Conservation (phyloP, 2,888 invertebrate species). For the Xylota segnis region DNA sequence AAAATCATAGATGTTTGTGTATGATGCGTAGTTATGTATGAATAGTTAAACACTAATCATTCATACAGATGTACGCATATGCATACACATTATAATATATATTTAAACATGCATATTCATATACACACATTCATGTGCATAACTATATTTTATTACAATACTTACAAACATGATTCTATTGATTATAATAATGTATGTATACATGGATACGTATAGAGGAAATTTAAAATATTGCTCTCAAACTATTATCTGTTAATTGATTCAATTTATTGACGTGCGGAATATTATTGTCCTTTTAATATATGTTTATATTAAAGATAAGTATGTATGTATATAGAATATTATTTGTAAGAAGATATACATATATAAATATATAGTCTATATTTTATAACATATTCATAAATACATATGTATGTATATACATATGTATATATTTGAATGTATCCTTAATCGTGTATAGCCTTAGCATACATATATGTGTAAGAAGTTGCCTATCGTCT, state of each 20-base stretch:
- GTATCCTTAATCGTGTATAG: constrained; percentile 26
- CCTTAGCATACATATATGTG: constrained; percentile 16
- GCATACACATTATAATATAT: background rate
- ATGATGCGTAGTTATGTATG: constrained; percentile 13
- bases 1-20: constrained; percentile 27
- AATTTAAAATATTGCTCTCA: constrained; percentile 61
- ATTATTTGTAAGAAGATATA: constrained; percentile 36
- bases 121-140: constrained; percentile 24
- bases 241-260: constrained; percentile 49
- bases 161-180: constrained; percentile 13
- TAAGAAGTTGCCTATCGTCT: constrained; percentile 2
- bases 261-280: constrained; percentile 48
- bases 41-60: background rate
- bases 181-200: constrained; percentile 7
- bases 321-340: constrained; percentile 11
- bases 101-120: constrained; percentile 9
- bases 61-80: no score
- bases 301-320: constrained; percentile 30
- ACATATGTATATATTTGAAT: no score
- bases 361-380: constrained; percentile 20
- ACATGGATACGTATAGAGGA: constrained; percentile 13
- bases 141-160: constrained; percentile 19
- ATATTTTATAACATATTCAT: background rate
- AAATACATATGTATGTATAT: constrained; percentile 20
- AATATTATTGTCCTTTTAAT: constrained; percentile 58